phyloP scores from a whole-genome alignment of 2,113 vertebrate species.

The Anolis sagrei region DNA sequence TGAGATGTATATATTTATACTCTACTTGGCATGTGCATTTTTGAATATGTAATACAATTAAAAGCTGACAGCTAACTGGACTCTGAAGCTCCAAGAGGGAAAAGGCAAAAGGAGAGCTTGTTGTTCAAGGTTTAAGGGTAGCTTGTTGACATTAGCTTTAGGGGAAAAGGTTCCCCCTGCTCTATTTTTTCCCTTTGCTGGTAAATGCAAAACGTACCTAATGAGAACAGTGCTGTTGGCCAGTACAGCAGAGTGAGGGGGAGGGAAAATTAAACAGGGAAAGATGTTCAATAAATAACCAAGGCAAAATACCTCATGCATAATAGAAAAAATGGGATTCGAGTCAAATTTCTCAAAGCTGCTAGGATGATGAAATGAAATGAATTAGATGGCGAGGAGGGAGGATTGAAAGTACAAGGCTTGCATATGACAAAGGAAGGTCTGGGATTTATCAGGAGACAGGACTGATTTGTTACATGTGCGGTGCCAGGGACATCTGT shows the following conservation, averaged over 20 bases:
- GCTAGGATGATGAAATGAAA: slow-evolving; percentile 42
- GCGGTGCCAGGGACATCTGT: slow-evolving; percentile 46
- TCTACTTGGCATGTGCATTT: neutral
- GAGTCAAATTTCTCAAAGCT: slow-evolving; percentile 34
- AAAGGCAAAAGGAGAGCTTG: neutral
- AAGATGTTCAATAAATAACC: slow-evolving; percentile 39
- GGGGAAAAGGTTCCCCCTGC: neutral
- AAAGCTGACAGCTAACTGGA: neutral
- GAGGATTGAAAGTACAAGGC: slow-evolving; percentile 18
- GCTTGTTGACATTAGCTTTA: neutral
- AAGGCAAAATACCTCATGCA: slow-evolving; percentile 36
- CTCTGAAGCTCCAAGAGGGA: neutral
- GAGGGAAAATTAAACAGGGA: slow-evolving; percentile 19
- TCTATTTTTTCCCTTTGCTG: slow-evolving; percentile 8
- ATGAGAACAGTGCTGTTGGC: slow-evolving; percentile 25
- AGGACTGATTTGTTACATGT: slow-evolving; percentile 27
- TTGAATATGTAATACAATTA: neutral
- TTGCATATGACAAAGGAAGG: slow-evolving; percentile 37
- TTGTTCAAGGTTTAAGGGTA: neutral
- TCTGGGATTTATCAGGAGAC: slow-evolving; percentile 46
- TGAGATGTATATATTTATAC: neutral
- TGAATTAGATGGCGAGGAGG: slow-evolving; percentile 16
- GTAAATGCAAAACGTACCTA: neutral
- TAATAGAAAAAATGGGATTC: accelerated
- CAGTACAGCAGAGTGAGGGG: neutral